Base-by-base conservation (phyloP, 1,140 invertebrate species). In the Drosophila micromelanica region DNA sequence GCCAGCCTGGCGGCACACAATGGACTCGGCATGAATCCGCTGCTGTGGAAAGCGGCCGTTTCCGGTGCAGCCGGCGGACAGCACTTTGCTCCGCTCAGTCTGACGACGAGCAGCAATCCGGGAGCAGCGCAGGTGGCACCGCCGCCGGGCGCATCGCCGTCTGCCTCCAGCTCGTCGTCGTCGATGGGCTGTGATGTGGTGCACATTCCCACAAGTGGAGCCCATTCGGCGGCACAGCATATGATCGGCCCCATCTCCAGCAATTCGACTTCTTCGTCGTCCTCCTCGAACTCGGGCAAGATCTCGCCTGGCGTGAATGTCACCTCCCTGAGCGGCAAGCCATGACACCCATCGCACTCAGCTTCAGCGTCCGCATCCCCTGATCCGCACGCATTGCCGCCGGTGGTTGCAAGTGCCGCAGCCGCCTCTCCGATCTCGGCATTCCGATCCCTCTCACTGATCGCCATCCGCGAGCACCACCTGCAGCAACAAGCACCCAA, bases 91-190 rank as follows among this genome's bases (percentile, higher is more conserved):
- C 91, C 91, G 2, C 70, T 92, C 3, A 92, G 91, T 51, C 73
- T 92, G 46, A 92, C 91, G 9, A 92, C 91, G 2, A 73, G 75
- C 1, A 73, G 78, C 40, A 72, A 79, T n/a, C 64, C 62, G 51
- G 57, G 73, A 6, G 37, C 61, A 23, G 65, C 64, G 40, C 79
- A 85, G 46, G 74, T 89, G 49, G 80, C 87, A 20, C 84, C 93
- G 13, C 93, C 92, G 3, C 92, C 93, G 0, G 92, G 93, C n/a
- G 93, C 93, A 7, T 94, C 93, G 32, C 93, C 94, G 45, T 94
- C 94, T 59, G 94, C 93, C 1, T 94, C 93, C 54, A 94, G 93
- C 35, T 94, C 94, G 12, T 94, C 94, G 12, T 94, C 94, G 0
- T 92, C 91, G 5, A 91, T 91, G 69, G 91, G 91, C 37, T 92